Percentiles rank a stretch among this genome's conserved stretches.
phyloP scores from a whole-genome alignment of 2,797 vertebrate genomes.

The Fistularia commersonii region DNA sequence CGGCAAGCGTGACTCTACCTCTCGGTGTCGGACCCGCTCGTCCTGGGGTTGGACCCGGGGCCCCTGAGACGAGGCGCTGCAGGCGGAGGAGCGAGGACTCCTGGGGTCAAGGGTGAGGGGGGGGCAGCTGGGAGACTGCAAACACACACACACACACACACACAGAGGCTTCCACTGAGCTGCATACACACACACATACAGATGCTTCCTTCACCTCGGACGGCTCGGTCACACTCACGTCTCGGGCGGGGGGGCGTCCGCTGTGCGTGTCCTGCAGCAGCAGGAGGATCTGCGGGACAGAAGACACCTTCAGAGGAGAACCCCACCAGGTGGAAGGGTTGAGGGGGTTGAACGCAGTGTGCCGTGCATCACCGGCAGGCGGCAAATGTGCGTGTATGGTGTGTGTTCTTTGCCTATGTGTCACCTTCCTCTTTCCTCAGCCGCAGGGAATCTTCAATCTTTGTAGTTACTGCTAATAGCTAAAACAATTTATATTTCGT shows the following conservation, averaged over 20 bases:
- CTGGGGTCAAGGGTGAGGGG: constrained; percentile 78
- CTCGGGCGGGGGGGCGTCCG: constrained; percentile 64
- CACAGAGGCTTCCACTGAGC: background rate
- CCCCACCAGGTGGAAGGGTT: background rate
- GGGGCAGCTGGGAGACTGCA: constrained; percentile 78
- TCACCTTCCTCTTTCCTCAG: too few species aligned
- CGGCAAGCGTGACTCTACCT: constrained; percentile 67
- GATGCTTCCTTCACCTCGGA: constrained; percentile 35
- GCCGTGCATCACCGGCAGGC: background rate
- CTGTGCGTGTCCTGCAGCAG: constrained; percentile 79
- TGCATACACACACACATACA: background rate
- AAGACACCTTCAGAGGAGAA: too few species aligned
- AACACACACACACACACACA: constrained; percentile 54
- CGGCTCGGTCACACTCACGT: constrained; percentile 80
- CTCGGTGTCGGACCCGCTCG: constrained; percentile 75
- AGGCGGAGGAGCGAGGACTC: constrained; percentile 84
- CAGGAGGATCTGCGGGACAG: constrained; percentile 83
- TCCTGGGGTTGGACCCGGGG: constrained; percentile 72
- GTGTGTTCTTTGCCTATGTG: too few species aligned
- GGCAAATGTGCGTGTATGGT: too few species aligned
- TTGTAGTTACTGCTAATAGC: too few species aligned
- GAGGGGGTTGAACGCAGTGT: background rate
- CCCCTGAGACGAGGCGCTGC: constrained; percentile 81
- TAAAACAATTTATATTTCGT: too few species aligned
- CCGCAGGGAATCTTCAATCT: too few species aligned